Base-by-base conservation (phyloP, 2,888 invertebrate species). In the Gasteruption jaculator region DNA sequence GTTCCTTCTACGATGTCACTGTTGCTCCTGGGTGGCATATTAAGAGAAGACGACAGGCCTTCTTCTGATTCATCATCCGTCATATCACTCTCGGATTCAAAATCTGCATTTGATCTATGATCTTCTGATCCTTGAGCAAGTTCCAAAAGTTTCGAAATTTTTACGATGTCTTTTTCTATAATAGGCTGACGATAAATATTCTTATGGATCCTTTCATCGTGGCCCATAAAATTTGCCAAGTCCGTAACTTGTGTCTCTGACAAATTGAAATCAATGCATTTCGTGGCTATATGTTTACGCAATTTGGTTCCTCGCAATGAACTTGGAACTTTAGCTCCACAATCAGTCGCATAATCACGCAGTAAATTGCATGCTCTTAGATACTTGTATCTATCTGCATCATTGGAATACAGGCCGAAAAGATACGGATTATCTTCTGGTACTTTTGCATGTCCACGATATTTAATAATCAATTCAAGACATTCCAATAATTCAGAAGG, bases 101-200 rank as follows among this genome's bases (percentile, higher is more conserved):
- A 7, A 24, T 24, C 24, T 8, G 7, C 24, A 8, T n/a, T n/a
- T n/a, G n/a, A n/a, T n/a, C n/a, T n/a, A 2, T 11, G 16, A 29
- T 4, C 14, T 26, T 29, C 8, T 16, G n/a, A 6, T 18, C 18
- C 29, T 33, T 50, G 48, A 14, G 50, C 52, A 11, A 27, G 25
- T 37, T 54, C 43, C 20, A 52, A 34, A 29, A 53, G 36, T 40
- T 43, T 43, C 6, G 49, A 52, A 15, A 56, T 46, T 15, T 46
- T 22, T 10, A 46, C 32, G 16, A 55, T 52, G 16, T 55, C 52
- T 36, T 45, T 18, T 7, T 34, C 34, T 34, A 24, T 34, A 15
- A 24, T 21, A 34, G 34, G 34, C 16, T n/a, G n/a, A 34, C 15
- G 6, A 10, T 37, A 37, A n/a, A 12, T 25, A 12, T 37, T 5